Percentiles rank a stretch among this genome's conserved stretches.
These are phyloP conservation scores for Lophochroa leadbeateri DNA, from an alignment of 2,113 vertebrate genomes.

Conservation along the genomic window DNA sequence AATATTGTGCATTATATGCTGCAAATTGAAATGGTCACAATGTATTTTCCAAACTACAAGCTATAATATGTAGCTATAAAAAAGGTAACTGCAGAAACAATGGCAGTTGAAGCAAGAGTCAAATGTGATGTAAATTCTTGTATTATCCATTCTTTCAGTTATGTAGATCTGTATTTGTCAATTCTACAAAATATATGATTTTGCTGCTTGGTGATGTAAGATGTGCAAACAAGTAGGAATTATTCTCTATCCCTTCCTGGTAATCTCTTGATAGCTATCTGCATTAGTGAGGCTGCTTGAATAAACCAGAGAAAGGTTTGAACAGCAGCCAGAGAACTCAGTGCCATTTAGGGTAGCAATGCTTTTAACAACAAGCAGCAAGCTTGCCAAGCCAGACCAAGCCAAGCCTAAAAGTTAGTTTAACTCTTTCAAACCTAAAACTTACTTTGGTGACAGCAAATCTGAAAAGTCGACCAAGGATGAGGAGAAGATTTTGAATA, in stretches of 20 bases:
- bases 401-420: neutral
- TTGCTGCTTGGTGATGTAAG: neutral
- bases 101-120: neutral
- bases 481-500: neutral
- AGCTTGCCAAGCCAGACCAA: neutral
- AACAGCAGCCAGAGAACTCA: conserved; percentile 24
- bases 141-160: neutral
- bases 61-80: neutral
- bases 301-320: neutral
- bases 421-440: conserved; percentile 37
- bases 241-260: neutral
- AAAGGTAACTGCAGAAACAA: neutral
- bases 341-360: conserved; percentile 56
- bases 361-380: neutral
- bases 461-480: neutral
- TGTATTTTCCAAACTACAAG: neutral
- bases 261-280: neutral
- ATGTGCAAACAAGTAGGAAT: neutral
- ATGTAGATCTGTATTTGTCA: neutral
- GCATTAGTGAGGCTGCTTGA: neutral
- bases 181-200: neutral
- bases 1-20: neutral
- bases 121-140: neutral
- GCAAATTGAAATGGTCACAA: neutral
- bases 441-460: neutral